These are phyloP conservation scores for Cherax quadricarinatus DNA, from an alignment of 1,140 invertebrate genomes.

Conservation along the genomic window DNA sequence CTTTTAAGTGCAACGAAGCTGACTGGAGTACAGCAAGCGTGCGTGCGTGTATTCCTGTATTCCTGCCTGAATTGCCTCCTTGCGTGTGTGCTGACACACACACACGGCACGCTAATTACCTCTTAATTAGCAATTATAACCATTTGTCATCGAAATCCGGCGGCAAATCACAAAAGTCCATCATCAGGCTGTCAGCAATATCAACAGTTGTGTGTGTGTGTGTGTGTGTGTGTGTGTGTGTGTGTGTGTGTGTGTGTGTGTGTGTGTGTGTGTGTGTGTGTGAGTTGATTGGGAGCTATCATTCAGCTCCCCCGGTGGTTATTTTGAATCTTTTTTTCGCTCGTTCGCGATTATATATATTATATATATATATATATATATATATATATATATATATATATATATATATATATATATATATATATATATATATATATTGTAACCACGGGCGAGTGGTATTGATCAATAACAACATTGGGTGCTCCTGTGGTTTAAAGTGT, in stretches of 20 bases:
- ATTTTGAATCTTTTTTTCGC: too few species aligned
- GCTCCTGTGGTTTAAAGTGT: too few species aligned
- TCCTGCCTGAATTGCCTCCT: neutral
- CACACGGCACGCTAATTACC: neutral
- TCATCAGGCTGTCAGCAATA: neutral
- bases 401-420: too few species aligned
- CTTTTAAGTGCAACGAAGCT: too few species aligned
- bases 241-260: conserved; percentile 25
- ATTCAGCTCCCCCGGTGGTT: too few species aligned
- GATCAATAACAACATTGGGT: too few species aligned
- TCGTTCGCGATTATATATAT: neutral
- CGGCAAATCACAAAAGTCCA: neutral
- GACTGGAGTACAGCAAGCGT: neutral
- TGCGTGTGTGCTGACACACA: neutral
- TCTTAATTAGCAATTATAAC: neutral
- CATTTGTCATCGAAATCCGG: neutral
- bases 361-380: too few species aligned
- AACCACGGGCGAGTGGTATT: too few species aligned
- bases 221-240: neutral
- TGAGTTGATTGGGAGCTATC: neutral
- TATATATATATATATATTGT: too few species aligned
- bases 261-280: conserved; percentile 24
- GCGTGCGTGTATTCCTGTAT: neutral
- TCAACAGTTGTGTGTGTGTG: neutral
- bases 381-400: too few species aligned